These are phyloP conservation scores for Ormyrus labotus DNA, from an alignment of 2,888 invertebrate species.

Conservation along the genomic window DNA sequence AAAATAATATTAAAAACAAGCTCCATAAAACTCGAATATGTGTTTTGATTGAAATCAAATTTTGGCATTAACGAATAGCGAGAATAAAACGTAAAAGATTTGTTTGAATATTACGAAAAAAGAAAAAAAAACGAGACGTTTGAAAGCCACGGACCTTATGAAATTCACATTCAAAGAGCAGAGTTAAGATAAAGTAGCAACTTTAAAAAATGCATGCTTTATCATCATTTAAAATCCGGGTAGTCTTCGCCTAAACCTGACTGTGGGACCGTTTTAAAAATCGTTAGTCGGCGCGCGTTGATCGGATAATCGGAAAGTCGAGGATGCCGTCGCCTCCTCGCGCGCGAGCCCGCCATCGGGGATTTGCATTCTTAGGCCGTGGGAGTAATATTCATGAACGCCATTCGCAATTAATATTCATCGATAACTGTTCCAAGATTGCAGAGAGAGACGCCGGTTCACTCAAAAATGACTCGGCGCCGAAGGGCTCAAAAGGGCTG, in stretches of 20 bases:
- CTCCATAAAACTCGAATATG: too few species aligned
- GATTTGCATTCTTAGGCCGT: slow-evolving; percentile 50
- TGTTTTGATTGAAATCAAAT: too few species aligned
- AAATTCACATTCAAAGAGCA: background rate
- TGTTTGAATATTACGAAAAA: too few species aligned
- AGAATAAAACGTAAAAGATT: too few species aligned
- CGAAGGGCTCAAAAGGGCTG: background rate
- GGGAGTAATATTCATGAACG: slow-evolving; percentile 53
- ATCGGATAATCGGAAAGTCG: slow-evolving; percentile 53
- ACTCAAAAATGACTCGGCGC: slow-evolving; percentile 32
- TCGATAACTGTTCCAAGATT: slow-evolving; percentile 53
- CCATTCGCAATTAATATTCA: slow-evolving; percentile 57
- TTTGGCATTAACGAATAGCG: too few species aligned
- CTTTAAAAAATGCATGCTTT: background rate
- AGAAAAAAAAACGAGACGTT: too few species aligned
- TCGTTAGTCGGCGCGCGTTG: slow-evolving; percentile 44
- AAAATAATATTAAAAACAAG: too few species aligned
- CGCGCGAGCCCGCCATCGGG: slow-evolving; percentile 9
- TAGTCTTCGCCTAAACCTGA: background rate
- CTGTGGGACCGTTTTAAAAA: slow-evolving; percentile 36
- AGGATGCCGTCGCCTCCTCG: slow-evolving; percentile 2
- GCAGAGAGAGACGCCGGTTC: slow-evolving; percentile 46
- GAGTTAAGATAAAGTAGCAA: background rate
- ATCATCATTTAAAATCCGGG: slow-evolving; percentile 19
- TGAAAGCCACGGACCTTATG: too few species aligned